These are phyloP conservation scores for Equus quagga DNA, from an alignment of 2,113 vertebrate genomes.

Conservation along the genomic window DNA sequence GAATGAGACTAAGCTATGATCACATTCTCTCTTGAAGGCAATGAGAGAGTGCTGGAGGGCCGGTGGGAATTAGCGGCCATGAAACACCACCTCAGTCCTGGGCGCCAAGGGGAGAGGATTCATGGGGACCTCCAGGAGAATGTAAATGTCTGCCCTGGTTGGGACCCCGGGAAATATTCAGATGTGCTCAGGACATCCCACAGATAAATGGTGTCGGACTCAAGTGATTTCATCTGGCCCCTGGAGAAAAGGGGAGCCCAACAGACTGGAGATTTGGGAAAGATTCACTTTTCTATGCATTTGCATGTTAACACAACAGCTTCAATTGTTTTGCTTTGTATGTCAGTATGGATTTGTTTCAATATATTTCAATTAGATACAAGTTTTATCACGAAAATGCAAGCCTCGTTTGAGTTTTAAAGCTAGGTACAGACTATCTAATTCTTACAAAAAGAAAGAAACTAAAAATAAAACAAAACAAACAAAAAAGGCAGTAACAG, in stretches of 20 bases:
- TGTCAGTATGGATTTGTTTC: neutral
- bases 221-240: neutral
- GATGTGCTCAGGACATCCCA: neutral
- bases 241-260: neutral
- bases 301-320: neutral
- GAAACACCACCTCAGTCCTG: neutral
- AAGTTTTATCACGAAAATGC: neutral
- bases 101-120: rapidly evolving
- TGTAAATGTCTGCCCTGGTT: too few relatives aligned
- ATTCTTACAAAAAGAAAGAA: neutral
- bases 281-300: neutral
- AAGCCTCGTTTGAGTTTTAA: neutral
- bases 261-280: neutral
- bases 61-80: too few relatives aligned
- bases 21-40: neutral
- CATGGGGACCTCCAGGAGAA: too few relatives aligned
- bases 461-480: neutral
- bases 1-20: neutral
- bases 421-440: neutral
- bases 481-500: neutral
- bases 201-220: neutral
- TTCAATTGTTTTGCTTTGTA: neutral
- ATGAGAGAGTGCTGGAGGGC: too few relatives aligned
- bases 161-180: neutral
- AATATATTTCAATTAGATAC: neutral